Base-by-base conservation (phyloP, 2,113 vertebrate species). In the Mirza zaza region DNA sequence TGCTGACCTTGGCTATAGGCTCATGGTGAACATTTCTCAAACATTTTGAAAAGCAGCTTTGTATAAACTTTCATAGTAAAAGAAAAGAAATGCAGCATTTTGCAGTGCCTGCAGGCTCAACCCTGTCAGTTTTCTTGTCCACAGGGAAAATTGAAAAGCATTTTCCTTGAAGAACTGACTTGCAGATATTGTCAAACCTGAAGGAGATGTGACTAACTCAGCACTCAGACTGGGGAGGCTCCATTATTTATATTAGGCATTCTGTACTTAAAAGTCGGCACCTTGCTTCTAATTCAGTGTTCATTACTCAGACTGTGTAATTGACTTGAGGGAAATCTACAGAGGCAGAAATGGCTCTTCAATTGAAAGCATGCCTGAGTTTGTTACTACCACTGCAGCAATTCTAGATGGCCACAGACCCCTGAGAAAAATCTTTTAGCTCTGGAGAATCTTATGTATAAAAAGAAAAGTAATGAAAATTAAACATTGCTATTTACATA, bases 121-220 rank as follows among this genome's bases (percentile, higher is more conserved):
- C 73, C 29, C 48, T 61, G 8, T 76, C 9, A 0, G 32, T 95
- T 93, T 68, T 73, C 39, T 86, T 89, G 14, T 25, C 45, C 5
- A 18, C 0, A 6, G 29, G 29, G 34, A 86, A 77, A 39, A 61
- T 9, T 45, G 27, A 87, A 94, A 93, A 76, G 15, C 3, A 25
- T 80, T 95, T 94, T 80, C 21, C 11, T 63, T 88, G 50, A 76
- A 70, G 87, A 92, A 45, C 55, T 80, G 50, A 87, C 80, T 87
- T 55, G 42, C 17, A 81, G 50, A 39, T 68, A 20, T 5, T 50
- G 34, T 95, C 48, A 82, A 5, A 68, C 25, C 42, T 8, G 45
- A 77, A 50, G 57, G 36, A 90, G 55, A 48, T 79, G 32, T 75
- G 42, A 55, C 88, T 61, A 18, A 4, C 68, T 73, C 20, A 39